phyloP scores from a whole-genome alignment of 2,797 vertebrate genomes.

The Epinephelus coioides region DNA sequence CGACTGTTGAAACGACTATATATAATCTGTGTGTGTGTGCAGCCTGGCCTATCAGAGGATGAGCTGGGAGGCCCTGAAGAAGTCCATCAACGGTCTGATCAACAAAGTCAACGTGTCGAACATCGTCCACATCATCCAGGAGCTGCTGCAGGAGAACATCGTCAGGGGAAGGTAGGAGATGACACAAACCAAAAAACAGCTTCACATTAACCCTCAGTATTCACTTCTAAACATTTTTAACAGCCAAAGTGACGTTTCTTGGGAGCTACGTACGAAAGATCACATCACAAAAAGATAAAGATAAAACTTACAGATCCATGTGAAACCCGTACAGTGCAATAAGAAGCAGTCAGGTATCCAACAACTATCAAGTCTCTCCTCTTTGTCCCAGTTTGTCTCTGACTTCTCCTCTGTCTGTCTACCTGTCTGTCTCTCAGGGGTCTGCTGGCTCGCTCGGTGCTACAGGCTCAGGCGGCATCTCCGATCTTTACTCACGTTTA shows the following conservation, averaged over 20 bases:
- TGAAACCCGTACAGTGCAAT: no score
- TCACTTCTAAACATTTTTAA: background rate
- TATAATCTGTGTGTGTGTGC: constrained; percentile 34
- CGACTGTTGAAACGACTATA: fast-evolving
- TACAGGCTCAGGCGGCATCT: constrained; percentile 96
- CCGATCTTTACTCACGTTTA: constrained; percentile 98
- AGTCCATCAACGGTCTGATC: constrained; percentile 98
- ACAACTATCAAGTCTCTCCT: no score
- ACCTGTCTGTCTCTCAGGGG: constrained; percentile 84
- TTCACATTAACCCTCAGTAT: background rate
- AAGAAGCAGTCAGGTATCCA: no score
- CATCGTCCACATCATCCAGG: constrained; percentile 95
- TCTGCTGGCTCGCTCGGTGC: constrained; percentile 91
- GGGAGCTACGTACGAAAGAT: background rate
- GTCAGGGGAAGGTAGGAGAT: constrained; percentile 92
- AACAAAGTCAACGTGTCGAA: constrained; percentile 99
- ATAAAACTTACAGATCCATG: no score
- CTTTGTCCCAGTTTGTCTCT: no score
- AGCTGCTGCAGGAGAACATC: constrained; percentile 97
- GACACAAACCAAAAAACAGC: background rate
- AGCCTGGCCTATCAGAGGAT: constrained; percentile 98
- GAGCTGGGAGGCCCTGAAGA: constrained; percentile 99
- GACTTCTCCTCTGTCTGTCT: background rate
- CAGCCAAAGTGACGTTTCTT: background rate
- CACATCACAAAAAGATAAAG: no score